phyloP scores from a whole-genome alignment of 2,797 vertebrate genomes.

The Takifugu rubripes region DNA sequence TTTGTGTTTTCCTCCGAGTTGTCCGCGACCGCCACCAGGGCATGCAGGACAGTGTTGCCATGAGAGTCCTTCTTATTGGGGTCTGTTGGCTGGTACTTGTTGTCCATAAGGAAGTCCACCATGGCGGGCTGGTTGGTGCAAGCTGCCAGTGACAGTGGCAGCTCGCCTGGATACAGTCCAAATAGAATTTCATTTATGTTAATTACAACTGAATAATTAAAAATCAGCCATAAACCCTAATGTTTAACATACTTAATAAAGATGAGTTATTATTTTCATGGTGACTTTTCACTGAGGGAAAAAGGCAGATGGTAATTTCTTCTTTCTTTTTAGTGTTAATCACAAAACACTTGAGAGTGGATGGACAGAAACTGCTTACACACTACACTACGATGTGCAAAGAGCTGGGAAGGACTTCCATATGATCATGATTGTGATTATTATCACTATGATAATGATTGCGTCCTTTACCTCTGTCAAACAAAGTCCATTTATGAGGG shows the following conservation, averaged over 20 bases:
- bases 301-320: no score
- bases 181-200: neutral
- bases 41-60: conserved; percentile 91
- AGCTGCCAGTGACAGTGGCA: conserved; percentile 90
- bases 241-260: no score
- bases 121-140: conserved; percentile 93
- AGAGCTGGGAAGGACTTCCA: no score
- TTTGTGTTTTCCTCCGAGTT: conserved; percentile 85
- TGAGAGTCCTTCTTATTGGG: conserved; percentile 77
- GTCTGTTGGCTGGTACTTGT: conserved; percentile 74
- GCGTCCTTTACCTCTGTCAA: neutral
- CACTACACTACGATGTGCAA: no score
- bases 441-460: no score
- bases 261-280: no score
- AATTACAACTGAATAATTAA: neutral
- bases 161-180: conserved; percentile 78
- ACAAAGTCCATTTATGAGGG: neutral
- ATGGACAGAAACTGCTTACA: no score
- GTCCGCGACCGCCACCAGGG: conserved; percentile 87
- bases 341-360: no score
- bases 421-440: no score
- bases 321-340: no score
- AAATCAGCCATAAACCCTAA: no score
- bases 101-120: conserved; percentile 87
- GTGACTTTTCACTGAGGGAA: no score